Percentiles rank a stretch among this genome's conserved stretches.
phyloP scores from a whole-genome alignment of 1,140 invertebrate species.

The Drosophila cardini region DNA sequence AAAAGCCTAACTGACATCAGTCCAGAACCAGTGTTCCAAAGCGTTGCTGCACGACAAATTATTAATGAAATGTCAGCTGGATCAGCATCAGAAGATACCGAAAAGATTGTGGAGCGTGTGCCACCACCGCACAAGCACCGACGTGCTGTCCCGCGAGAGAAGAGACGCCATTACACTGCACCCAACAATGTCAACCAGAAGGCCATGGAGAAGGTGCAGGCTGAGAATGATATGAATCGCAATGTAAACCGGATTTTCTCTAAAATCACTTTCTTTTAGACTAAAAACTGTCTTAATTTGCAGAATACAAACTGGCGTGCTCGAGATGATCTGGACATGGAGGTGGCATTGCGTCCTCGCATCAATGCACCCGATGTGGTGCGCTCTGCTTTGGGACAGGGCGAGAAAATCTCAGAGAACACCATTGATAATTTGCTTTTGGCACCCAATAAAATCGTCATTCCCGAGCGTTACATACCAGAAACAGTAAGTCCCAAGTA shows the following conservation, averaged over 20 bases:
- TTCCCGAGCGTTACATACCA: slow-evolving; percentile 95
- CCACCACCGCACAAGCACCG: slow-evolving; percentile 85
- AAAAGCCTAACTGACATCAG: slow-evolving; percentile 83
- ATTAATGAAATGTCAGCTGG: slow-evolving; percentile 91
- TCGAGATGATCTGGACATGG: slow-evolving; percentile 94
- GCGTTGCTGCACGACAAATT: slow-evolving; percentile 93
- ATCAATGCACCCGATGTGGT: slow-evolving; percentile 93
- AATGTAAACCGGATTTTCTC: slow-evolving; percentile 84
- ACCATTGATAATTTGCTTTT: slow-evolving; percentile 94
- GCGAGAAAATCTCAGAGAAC: slow-evolving; percentile 87
- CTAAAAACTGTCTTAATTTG: slow-evolving; percentile 17
- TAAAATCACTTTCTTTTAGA: neutral
- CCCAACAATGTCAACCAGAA: slow-evolving; percentile 88
- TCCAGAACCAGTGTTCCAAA: slow-evolving; percentile 90
- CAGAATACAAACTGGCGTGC: slow-evolving; percentile 87
- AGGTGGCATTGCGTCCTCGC: slow-evolving; percentile 89
- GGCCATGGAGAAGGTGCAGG: slow-evolving; percentile 86
- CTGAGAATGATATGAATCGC: slow-evolving; percentile 86
- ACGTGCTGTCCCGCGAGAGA: slow-evolving; percentile 90
- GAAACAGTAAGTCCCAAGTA: slow-evolving; percentile 88
- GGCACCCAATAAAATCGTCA: slow-evolving; percentile 94
- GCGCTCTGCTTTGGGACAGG: slow-evolving; percentile 89
- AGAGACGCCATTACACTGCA: slow-evolving; percentile 94
- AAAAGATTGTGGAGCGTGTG: slow-evolving; percentile 83
- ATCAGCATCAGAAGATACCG: slow-evolving; percentile 85